Evolutionary conservation across 2,113 vertebrate genomes (phyloP).

Genomic region (Calyptommatus sinebrachiatus): DNA sequence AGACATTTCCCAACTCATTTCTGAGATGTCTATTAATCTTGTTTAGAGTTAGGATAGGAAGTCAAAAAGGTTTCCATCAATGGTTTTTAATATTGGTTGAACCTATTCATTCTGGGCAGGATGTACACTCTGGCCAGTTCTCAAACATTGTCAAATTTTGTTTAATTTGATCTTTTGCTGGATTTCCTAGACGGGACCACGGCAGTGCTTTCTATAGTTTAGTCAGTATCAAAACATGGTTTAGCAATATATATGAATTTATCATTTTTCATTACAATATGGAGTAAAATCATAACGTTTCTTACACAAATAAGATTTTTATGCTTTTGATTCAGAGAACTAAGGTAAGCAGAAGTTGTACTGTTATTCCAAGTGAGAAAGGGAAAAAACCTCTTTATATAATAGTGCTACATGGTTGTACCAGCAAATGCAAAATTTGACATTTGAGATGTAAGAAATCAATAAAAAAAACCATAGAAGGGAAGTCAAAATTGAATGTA

Average conservation of each 20-base stretch:
- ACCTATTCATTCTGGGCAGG: too few relatives aligned
- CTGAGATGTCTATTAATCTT: too few relatives aligned
- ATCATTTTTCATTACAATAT: neutral
- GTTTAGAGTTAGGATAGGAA: too few relatives aligned
- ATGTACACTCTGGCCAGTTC: too few relatives aligned
- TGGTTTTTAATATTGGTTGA: too few relatives aligned
- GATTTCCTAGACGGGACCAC: neutral
- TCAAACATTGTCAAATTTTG: too few relatives aligned
- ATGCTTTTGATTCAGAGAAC: slow-evolving; percentile 43
- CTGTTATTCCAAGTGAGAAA: slow-evolving; percentile 43
- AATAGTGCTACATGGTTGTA: slow-evolving; percentile 56
- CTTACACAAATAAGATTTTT: neutral
- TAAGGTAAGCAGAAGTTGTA: slow-evolving; percentile 19
- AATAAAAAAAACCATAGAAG: slow-evolving; percentile 50
- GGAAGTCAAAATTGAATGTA: slow-evolving; percentile 54
- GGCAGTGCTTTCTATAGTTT: neutral
- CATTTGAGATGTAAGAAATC: slow-evolving; percentile 66
- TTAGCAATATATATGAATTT: neutral
- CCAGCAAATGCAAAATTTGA: slow-evolving; percentile 71
- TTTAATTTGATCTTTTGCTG: too few relatives aligned
- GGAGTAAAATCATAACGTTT: neutral
- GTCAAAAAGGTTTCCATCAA: too few relatives aligned
- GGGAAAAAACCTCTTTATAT: slow-evolving; percentile 51
- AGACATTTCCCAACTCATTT: too few relatives aligned
- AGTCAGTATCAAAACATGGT: neutral